Conservation (phyloP, 2,797 vertebrate species). For the Gallinago solitaria region DNA sequence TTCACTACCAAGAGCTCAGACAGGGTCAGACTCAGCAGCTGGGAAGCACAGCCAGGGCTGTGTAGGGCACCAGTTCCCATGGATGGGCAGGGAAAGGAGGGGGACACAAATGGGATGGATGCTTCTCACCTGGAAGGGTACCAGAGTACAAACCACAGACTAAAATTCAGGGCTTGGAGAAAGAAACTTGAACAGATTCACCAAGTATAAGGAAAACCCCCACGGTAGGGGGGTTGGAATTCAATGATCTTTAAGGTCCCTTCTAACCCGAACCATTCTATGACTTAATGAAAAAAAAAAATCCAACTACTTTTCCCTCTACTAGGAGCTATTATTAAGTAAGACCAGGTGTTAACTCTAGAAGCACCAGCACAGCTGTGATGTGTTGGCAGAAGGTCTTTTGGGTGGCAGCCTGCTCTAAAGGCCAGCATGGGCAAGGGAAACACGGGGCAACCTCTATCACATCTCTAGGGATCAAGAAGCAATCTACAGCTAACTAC, state of each 20-base stretch:
- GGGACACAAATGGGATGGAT: not conserved
- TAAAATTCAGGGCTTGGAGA: not conserved
- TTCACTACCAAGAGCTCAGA: not conserved
- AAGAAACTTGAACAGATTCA: not conserved
- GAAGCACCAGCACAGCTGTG: not conserved
- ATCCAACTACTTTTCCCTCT: not conserved
- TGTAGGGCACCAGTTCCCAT: fast-evolving
- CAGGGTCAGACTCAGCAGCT: not conserved
- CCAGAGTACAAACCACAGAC: not conserved
- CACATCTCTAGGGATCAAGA: too few species aligned
- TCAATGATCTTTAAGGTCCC: too few species aligned
- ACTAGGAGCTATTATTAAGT: not conserved
- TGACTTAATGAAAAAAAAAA: not conserved
- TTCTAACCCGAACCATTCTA: too few species aligned
- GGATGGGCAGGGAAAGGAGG: not conserved
- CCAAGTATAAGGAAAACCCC: not conserved
- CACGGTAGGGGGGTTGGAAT: too few species aligned
- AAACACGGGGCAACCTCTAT: too few species aligned
- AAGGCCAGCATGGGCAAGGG: not conserved
- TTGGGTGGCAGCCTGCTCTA: not conserved
- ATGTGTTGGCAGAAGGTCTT: not conserved
- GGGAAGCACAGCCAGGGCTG: not conserved
- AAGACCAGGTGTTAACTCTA: not conserved
- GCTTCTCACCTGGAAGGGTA: not conserved
- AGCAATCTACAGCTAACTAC: too few species aligned